Evolutionary conservation across 2,888 invertebrate genomes (phyloP).

Genomic region (Drosophila acutilabella): DNA sequence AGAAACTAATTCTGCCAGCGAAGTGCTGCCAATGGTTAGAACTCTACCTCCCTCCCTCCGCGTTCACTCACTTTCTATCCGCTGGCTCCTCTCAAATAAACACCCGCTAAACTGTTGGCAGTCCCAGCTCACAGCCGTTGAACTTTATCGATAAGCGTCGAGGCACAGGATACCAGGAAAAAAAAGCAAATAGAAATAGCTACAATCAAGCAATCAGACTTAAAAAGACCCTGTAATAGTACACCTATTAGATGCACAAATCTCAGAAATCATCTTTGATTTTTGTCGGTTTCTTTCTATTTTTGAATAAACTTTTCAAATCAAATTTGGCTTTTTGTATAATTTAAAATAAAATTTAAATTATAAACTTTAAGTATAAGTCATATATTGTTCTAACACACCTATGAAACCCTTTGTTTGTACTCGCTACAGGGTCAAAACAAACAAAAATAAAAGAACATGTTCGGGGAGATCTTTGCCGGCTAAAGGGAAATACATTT

Average conservation of each 20-base stretch:
- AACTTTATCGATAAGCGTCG: conserved; percentile 77
- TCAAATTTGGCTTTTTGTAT: too few species aligned
- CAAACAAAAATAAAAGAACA: conserved; percentile 28
- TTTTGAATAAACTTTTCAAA: too few species aligned
- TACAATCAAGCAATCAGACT: too few species aligned
- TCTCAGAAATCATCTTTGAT: too few species aligned
- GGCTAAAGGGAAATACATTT: conserved; percentile 79
- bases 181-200: conserved; percentile 12
- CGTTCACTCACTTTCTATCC: neutral
- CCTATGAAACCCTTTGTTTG: too few species aligned
- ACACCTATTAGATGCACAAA: too few species aligned
- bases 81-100: neutral
- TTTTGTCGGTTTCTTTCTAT: too few species aligned
- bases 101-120: conserved; percentile 18
- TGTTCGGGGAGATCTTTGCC: conserved; percentile 60
- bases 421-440: neutral
- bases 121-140: conserved; percentile 51
- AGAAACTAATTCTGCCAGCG: conserved; percentile 73
- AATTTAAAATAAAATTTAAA: too few species aligned
- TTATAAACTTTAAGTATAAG: too few species aligned
- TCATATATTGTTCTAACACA: too few species aligned
- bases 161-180: conserved; percentile 18
- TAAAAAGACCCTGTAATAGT: too few species aligned
- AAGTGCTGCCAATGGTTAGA: conserved; percentile 57
- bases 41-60: neutral